Conservation (phyloP, 2,113 vertebrate species). For the Edolisoma coerulescens region DNA sequence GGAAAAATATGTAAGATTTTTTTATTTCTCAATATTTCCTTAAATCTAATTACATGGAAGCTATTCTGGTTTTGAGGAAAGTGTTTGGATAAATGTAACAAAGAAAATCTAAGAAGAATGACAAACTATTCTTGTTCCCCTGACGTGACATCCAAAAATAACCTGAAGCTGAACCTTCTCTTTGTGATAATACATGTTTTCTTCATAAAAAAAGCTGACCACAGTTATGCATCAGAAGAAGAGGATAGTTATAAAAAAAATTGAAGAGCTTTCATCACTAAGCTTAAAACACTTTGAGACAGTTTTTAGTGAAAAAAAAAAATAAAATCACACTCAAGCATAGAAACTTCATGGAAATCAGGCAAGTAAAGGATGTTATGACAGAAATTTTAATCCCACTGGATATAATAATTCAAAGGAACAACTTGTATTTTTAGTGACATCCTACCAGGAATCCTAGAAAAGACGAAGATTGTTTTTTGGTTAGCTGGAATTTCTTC, state of each 20-base stretch:
- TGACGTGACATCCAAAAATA: background rate
- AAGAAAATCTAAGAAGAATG: conserved; percentile 4
- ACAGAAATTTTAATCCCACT: background rate
- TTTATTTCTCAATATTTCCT: background rate
- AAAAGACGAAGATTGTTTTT: background rate
- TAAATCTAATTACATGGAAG: background rate
- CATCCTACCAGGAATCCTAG: background rate
- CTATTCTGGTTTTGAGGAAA: background rate
- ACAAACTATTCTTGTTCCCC: background rate
- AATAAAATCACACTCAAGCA: background rate
- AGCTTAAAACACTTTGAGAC: background rate
- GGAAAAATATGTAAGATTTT: background rate
- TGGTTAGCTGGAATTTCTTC: background rate
- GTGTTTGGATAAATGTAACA: background rate
- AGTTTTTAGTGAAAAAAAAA: background rate
- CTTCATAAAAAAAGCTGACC: background rate
- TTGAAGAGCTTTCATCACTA: background rate
- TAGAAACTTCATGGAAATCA: background rate
- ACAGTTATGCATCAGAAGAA: background rate
- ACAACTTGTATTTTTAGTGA: background rate
- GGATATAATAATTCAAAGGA: background rate
- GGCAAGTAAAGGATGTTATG: background rate
- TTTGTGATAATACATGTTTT: background rate
- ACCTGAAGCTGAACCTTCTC: background rate
- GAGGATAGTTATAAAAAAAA: background rate